phyloP scores from a whole-genome alignment of 2,113 vertebrate species.

The Cinclus cinclus region DNA sequence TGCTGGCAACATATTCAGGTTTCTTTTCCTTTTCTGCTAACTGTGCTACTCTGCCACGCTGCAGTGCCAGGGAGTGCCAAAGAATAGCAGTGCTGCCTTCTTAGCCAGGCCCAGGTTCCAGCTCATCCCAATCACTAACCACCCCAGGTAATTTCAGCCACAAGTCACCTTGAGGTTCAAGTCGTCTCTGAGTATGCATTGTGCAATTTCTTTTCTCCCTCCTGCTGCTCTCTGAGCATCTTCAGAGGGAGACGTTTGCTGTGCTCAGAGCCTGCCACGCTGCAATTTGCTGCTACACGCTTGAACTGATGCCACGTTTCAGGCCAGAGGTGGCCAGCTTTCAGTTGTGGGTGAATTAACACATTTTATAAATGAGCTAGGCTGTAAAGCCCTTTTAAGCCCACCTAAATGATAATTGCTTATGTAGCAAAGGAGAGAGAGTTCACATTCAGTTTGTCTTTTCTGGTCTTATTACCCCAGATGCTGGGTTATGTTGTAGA shows the following conservation, averaged over 20 bases:
- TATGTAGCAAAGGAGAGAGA: neutral
- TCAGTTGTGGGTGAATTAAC: conserved; percentile 3
- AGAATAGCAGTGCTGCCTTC: neutral
- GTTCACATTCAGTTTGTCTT: neutral
- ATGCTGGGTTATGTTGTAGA: neutral
- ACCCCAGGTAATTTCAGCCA: neutral
- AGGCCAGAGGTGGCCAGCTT: neutral
- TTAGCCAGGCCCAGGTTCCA: neutral
- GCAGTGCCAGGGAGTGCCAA: neutral
- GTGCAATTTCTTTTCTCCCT: neutral
- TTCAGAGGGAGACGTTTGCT: neutral
- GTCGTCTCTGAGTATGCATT: neutral
- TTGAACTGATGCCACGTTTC: conserved; percentile 1
- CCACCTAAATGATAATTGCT: conserved; percentile 27
- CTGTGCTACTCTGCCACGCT: accelerated
- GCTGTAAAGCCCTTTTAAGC: conserved; percentile 29
- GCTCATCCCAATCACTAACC: neutral
- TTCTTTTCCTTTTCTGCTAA: neutral
- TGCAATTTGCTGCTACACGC: neutral
- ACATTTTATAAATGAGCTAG: neutral
- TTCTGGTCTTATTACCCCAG: neutral
- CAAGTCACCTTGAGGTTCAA: neutral
- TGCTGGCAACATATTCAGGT: neutral
- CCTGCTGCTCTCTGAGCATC: neutral
- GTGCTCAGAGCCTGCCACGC: neutral